phyloP scores from a whole-genome alignment of 2,797 vertebrate genomes.

The Buphagus erythrorhynchus region DNA sequence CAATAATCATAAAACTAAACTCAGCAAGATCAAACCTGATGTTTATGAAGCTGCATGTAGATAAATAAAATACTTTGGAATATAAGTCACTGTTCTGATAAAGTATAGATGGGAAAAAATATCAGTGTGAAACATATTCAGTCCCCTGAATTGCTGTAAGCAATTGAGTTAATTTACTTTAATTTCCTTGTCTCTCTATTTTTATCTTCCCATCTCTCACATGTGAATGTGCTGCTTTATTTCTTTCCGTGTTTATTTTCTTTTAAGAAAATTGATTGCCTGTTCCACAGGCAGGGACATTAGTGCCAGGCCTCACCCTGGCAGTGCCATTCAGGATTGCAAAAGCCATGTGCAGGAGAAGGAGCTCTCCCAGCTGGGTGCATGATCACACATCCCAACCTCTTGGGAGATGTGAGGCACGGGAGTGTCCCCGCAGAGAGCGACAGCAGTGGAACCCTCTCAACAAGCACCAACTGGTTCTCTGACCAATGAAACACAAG shows the following conservation, averaged over 20 bases:
- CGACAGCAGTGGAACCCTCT: rapidly evolving
- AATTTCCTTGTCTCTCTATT: neutral
- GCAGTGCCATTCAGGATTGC: neutral
- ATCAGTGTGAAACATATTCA: neutral
- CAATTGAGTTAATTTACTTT: neutral
- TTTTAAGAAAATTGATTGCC: neutral
- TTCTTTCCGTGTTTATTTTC: rapidly evolving
- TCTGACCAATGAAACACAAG: neutral
- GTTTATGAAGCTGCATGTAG: neutral
- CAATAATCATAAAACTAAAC: conserved; percentile 14
- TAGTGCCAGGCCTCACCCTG: neutral
- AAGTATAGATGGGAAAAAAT: neutral
- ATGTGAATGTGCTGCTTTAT: neutral
- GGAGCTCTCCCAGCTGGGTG: neutral
- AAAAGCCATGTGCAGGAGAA: rapidly evolving
- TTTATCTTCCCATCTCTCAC: neutral
- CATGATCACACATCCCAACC: rapidly evolving
- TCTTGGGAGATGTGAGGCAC: rapidly evolving
- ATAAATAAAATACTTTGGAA: conserved; percentile 8
- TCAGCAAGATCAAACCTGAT: conserved; percentile 25
- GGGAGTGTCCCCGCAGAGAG: rapidly evolving
- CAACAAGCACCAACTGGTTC: neutral
- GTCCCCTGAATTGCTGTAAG: neutral
- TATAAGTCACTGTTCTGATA: neutral
- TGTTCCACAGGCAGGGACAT: neutral